Evolutionary conservation across 2,797 vertebrate genomes (phyloP).

Genomic region (Pagetopsis macropterus): DNA sequence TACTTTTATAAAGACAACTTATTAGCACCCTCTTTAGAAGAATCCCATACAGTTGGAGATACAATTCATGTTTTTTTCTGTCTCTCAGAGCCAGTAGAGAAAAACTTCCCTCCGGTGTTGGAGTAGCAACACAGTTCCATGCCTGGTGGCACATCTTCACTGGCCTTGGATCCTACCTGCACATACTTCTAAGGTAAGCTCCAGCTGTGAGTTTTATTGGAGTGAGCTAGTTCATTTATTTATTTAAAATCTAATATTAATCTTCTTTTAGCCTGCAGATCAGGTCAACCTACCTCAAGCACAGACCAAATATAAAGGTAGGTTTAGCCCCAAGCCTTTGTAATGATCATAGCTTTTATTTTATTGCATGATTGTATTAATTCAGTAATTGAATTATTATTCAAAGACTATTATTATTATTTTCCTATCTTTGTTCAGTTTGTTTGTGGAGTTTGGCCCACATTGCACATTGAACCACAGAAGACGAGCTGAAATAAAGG

Average conservation of each 20-base stretch:
- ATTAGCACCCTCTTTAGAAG: neutral
- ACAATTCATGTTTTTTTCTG: neutral
- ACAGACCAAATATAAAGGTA: conserved; percentile 96
- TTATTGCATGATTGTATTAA: neutral
- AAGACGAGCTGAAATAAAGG: conserved; percentile 85
- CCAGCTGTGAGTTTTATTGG: too few relatives aligned
- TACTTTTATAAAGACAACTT: neutral
- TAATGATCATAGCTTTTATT: neutral
- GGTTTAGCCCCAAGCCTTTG: conserved; percentile 3
- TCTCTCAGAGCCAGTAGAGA: conserved; percentile 86
- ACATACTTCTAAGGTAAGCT: conserved; percentile 94
- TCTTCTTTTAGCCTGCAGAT: conserved; percentile 90
- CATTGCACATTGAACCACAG: conserved; percentile 90
- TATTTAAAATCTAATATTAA: neutral
- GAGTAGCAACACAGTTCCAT: conserved; percentile 94
- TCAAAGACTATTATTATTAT: too few relatives aligned
- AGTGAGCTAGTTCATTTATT: neutral
- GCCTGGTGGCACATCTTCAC: conserved; percentile 99
- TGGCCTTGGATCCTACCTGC: conserved; percentile 96
- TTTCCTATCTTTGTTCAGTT: conserved; percentile 82
- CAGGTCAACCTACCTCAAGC: conserved; percentile 94
- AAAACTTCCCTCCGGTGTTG: conserved; percentile 87
- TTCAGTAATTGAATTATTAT: neutral
- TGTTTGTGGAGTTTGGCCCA: conserved; percentile 93
- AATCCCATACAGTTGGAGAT: neutral